Base-by-base conservation (phyloP, 2,888 invertebrate species). In the Andrena camellia region DNA sequence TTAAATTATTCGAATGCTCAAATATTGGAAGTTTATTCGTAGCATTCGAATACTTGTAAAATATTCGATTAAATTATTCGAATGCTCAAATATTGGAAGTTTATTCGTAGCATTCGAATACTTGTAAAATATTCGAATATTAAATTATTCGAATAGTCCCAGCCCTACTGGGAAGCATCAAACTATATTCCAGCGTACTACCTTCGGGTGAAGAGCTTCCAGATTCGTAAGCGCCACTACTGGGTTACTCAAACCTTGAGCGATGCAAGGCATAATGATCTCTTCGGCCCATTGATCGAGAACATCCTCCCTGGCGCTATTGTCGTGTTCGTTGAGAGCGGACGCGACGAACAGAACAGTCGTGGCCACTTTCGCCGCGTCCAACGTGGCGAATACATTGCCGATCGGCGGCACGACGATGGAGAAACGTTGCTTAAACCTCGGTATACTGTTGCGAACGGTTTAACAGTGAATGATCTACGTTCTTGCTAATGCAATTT, bases 341-440 rank as follows among this genome's bases (percentile, higher is more conserved):
- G 97, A 97, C 60, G 97, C 95, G 8, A 99, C 93, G 92, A 98
- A 96, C 3, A 99, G 91, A 1, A 98, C 96, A 1, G 97, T 97
- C 92, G 99, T 98, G 31, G 98, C 97, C 6, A 98, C 96, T 95
- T 98, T 98, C 0, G 97, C 94, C n/a, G 97, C 95, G 95, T 98
- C 98, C 74, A 98, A 94, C 5, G 97, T 94, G 31, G 96, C 96
- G 92, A 97, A 96, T 59, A 98, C 96, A 94, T 97, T 96, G 23
- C 97, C 96, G 23, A 95, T 93, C 82, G 96, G 96, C 17, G 98
- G 97, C 8, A 96, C 95, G 52, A 98, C 94, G 90, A 99, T 97
- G 0, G 97, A 96, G 93, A 97, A 98, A n/a, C 97, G 95, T 93
- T 98, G 98, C 92, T 99, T 98, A 92, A 98, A 98, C 85, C 97